Conservation (phyloP, 2,797 vertebrate genomes). For the Sorex maritimensis region DNA sequence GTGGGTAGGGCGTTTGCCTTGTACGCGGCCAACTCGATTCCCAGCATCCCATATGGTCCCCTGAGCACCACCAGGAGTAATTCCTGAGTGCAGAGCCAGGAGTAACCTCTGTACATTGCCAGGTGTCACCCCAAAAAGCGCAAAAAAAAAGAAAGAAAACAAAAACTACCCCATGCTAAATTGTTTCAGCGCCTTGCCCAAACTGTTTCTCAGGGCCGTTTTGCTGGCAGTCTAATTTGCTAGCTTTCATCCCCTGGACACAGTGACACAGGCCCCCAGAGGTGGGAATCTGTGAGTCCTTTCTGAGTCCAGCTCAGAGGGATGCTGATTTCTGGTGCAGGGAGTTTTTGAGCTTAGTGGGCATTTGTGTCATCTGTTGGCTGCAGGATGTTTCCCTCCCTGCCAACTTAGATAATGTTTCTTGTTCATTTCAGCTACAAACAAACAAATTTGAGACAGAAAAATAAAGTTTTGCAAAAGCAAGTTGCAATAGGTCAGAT, state of each 20-base stretch:
- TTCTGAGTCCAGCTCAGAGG: neutral
- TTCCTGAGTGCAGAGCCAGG: no score
- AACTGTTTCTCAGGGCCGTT: neutral
- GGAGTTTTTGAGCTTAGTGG: no score
- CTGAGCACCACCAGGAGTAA: no score
- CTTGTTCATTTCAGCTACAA: neutral
- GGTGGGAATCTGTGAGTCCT: neutral
- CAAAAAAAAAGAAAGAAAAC: neutral
- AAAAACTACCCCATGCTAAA: neutral
- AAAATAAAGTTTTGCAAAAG: conserved; percentile 17
- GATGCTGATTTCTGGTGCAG: neutral
- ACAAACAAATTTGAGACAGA: neutral
- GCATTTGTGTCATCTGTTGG: no score
- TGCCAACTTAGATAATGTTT: neutral
- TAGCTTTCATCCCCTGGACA: neutral
- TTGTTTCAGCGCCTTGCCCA: neutral
- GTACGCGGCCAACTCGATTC: no score
- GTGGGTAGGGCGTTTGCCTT: no score
- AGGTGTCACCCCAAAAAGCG: no score
- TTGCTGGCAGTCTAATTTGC: neutral
- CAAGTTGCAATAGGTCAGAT: neutral
- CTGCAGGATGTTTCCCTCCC: neutral
- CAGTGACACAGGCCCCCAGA: rapidly evolving
- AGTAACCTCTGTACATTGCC: no score
- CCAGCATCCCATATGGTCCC: no score